Evolutionary conservation across 2,113 vertebrate species (phyloP).

Genomic region (Misgurnus mizolepis): DNA sequence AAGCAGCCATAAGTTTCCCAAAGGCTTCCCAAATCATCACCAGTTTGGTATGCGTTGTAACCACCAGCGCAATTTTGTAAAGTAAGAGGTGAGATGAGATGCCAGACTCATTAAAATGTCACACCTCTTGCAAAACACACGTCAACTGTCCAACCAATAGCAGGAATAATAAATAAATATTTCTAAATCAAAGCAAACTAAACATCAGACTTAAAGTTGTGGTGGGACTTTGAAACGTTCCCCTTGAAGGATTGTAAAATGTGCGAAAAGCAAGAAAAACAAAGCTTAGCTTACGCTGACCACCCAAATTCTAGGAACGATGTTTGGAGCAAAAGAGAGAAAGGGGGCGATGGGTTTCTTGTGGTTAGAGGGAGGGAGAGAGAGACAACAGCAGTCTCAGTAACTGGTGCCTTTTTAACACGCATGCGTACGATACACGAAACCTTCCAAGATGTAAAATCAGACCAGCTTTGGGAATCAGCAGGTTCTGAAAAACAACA

Average conservation of each 20-base stretch:
- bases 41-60: constrained; percentile 9
- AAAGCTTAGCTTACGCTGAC: constrained; percentile 71
- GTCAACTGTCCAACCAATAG: constrained; percentile 41
- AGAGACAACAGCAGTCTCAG: constrained; percentile 9
- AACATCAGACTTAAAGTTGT: constrained; percentile 52
- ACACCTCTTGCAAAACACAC: constrained; percentile 54
- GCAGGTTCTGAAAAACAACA: constrained; percentile 3
- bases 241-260: constrained; percentile 60
- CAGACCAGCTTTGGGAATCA: constrained; percentile 22
- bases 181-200: constrained; percentile 63
- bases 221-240: constrained; percentile 50
- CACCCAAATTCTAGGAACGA: constrained; percentile 74
- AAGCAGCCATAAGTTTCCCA: not conserved
- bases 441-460: constrained; percentile 34
- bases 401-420: constrained; percentile 12
- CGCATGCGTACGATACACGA: constrained; percentile 23
- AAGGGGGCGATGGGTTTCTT: constrained; percentile 36
- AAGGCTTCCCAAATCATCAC: not conserved
- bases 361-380: constrained; percentile 61
- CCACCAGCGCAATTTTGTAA: constrained; percentile 1
- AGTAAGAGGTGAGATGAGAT: constrained; percentile 4
- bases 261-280: constrained; percentile 66
- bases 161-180: constrained; percentile 60
- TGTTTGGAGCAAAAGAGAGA: constrained; percentile 50
- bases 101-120: constrained; percentile 56